Evolutionary conservation across 2,797 vertebrate species (phyloP).

Genomic region (Emys orbicularis): DNA sequence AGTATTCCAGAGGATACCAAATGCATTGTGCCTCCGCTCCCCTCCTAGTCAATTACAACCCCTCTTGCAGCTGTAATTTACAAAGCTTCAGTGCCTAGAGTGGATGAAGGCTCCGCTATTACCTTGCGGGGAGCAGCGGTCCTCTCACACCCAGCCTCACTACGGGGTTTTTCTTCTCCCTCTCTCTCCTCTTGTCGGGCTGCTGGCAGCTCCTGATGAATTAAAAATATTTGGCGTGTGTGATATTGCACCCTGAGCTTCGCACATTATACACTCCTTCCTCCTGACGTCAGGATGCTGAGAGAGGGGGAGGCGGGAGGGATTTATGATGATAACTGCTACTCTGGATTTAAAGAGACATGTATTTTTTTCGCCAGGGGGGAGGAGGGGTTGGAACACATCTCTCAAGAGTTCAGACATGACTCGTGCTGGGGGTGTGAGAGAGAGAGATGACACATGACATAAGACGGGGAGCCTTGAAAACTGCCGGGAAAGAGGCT

Average conservation of each 20-base stretch:
- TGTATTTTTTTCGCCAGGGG: background rate
- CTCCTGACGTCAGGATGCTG: constrained; percentile 80
- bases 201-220: constrained; percentile 30
- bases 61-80: constrained; percentile 7
- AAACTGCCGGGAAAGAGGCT: background rate
- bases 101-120: background rate
- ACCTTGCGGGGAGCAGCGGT: background rate
- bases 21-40: constrained; percentile 37
- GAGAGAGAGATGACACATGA: background rate
- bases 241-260: constrained; percentile 39
- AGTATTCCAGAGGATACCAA: background rate
- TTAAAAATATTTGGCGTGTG: constrained; percentile 36
- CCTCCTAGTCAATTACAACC: constrained; percentile 31
- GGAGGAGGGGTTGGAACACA: background rate
- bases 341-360: constrained; percentile 74
- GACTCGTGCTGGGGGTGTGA: background rate
- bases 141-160: constrained; percentile 1
- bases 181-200: background rate
- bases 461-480: rapidly evolving
- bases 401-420: rapidly evolving
- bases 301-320: constrained; percentile 75
- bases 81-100: constrained; percentile 32
- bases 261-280: constrained; percentile 72
- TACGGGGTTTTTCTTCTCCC: background rate
- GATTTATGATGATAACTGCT: constrained; percentile 60